Base-by-base conservation (phyloP, 2,113 vertebrate genomes). In the Hippocampus barbouri region DNA sequence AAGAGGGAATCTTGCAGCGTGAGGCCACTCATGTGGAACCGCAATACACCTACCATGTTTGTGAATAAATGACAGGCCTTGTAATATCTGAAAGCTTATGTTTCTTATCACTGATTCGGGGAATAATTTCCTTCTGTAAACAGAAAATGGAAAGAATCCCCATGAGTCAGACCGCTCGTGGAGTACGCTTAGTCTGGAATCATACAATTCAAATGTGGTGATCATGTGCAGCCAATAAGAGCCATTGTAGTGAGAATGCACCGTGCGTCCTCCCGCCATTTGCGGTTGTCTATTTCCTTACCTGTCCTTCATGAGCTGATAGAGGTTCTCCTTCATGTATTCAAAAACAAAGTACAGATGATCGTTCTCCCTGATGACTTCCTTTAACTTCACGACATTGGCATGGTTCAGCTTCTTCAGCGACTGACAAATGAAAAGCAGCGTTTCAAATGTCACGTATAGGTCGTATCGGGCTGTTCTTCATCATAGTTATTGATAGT, bases 321-420 rank as follows among this genome's bases (percentile, higher is more conserved):
- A 99, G 51, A 99, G 95, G 76, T 99, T 99, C 88, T 98, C 96
- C 89, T 99, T 99, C 97, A 99, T 98, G 83, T 98, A 99, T 83
- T 99, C 97, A 92, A 99, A 99, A 68, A 98, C 92, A 90, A 99
- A 99, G 90, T 98, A 99, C 78, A 99, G 95, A 67, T 98, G 95
- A 81, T 99, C 96, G 71, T 98, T 98, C 91, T 98, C 97, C 89
- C 97, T 87, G 89, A 99, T 97, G 27, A 99, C 97, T 91, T 98
- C 97, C 87, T 98, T 99, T 70, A 99, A 80, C 86, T 99, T 99
- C 83, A 98, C 95, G 69, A 99, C 94, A 66, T 98, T 99, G 10
- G 96, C 95, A 83, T 99, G 97, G 90, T 96, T 98, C 73, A 98
- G 93, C 84, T 98, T 99, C 93, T 98, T 98, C 80, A 99, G 91